Conservation (phyloP, 1,140 invertebrate species). For the Tenebrio molitor region DNA sequence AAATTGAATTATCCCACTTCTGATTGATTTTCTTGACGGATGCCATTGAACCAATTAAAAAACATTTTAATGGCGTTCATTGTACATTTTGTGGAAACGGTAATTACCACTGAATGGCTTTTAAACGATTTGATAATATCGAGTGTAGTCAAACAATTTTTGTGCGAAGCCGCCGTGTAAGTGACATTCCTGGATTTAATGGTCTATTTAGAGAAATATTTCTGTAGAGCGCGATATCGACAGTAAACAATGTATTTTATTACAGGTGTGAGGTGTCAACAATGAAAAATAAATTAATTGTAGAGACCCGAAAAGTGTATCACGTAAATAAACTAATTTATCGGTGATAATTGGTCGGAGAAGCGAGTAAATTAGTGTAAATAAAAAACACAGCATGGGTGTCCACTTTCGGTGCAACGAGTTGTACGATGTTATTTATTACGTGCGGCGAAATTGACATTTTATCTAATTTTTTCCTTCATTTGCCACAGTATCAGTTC, state of each 20-base stretch:
- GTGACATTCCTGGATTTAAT: constrained; percentile 13
- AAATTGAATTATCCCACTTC: neutral
- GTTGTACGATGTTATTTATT: constrained; percentile 23
- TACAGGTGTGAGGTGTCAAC: constrained; percentile 12
- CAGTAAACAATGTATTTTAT: constrained; percentile 11
- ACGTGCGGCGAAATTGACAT: constrained; percentile 18
- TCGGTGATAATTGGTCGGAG: constrained; percentile 11
- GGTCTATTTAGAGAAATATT: constrained; percentile 3
- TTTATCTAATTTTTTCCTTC: constrained; percentile 12
- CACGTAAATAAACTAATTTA: constrained; percentile 23
- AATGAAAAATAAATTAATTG: constrained; percentile 20
- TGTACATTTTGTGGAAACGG: neutral
- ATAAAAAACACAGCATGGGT: neutral
- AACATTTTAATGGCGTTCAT: neutral
- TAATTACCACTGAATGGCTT: neutral
- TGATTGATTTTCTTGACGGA: neutral
- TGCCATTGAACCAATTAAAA: constrained; percentile 1
- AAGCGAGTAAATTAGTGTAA: neutral
- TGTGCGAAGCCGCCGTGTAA: constrained; percentile 7
- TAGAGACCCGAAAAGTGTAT: neutral
- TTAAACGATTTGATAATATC: constrained; percentile 2
- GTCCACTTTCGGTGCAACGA: constrained; percentile 28
- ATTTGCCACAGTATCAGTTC: constrained; percentile 7
- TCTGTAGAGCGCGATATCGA: neutral
- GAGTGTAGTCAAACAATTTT: constrained; percentile 14